Conservation (phyloP, 2,113 vertebrate species). For the Nibea coibor region DNA sequence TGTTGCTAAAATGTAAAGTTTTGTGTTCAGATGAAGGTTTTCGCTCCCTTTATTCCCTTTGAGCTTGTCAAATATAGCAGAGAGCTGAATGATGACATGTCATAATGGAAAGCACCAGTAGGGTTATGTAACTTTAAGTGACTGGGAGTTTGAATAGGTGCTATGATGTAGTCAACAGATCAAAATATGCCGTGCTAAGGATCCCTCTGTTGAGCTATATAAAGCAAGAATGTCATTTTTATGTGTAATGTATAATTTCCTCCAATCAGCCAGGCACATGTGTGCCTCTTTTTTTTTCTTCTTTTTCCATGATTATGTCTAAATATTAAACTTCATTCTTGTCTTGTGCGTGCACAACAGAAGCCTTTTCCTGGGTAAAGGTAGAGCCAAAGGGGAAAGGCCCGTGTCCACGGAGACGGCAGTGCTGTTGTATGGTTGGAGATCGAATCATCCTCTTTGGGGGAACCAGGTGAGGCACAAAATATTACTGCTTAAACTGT, state of each 20-base stretch:
- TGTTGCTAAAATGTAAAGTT: constrained; percentile 43
- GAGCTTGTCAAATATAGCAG: constrained; percentile 25
- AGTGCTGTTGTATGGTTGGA: constrained; percentile 98
- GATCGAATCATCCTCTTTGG: constrained; percentile 98
- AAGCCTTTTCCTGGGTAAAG: constrained; percentile 91
- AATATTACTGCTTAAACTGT: not conserved
- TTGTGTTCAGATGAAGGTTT: constrained; percentile 25
- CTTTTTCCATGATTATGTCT: not conserved
- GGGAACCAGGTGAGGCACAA: constrained; percentile 91
- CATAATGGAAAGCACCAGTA: constrained; percentile 12
- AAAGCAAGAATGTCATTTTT: not conserved
- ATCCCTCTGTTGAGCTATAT: constrained; percentile 15
- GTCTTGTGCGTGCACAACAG: constrained; percentile 53
- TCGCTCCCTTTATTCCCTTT: constrained; percentile 8
- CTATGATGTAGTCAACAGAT: not conserved
- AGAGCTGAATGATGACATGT: constrained; percentile 30
- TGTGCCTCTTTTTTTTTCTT: not conserved
- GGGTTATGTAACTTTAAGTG: constrained; percentile 21
- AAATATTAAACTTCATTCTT: not conserved
- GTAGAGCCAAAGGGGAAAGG: constrained; percentile 96
- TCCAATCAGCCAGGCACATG: not conserved
- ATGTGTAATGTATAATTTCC: not conserved
- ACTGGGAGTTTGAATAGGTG: not conserved
- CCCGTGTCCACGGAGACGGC: constrained; percentile 93
- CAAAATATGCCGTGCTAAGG: not conserved